These are phyloP conservation scores for Augiades crinisus DNA, from an alignment of 2,888 invertebrate species.

Conservation along the genomic window DNA sequence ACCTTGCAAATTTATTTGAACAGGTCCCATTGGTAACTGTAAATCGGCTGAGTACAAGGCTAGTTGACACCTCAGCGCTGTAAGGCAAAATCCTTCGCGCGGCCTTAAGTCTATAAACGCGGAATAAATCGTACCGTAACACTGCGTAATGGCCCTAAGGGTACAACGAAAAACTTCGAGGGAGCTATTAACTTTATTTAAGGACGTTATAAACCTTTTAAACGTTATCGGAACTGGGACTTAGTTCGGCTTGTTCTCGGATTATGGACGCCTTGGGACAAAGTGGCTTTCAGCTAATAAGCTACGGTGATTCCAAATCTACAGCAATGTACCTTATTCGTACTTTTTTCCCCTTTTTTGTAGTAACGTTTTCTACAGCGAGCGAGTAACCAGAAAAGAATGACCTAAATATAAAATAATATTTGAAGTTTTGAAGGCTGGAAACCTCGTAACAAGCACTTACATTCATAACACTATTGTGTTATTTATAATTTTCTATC, in stretches of 20 bases:
- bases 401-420: no score
- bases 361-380: no score
- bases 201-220: slow-evolving; percentile 77
- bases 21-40: slow-evolving; percentile 43
- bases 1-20: slow-evolving; percentile 11
- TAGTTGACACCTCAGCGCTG: slow-evolving; percentile 65
- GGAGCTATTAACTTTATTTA: slow-evolving; percentile 78
- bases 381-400: no score
- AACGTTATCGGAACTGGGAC: slow-evolving; percentile 68
- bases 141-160: slow-evolving; percentile 70
- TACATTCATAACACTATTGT: no score
- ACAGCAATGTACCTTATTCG: no score
- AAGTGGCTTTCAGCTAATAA: slow-evolving; percentile 24
- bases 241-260: slow-evolving; percentile 58
- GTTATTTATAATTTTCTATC: no score
- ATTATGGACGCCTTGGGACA: slow-evolving; percentile 59
- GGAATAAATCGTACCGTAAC: slow-evolving; percentile 72
- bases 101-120: slow-evolving; percentile 63
- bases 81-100: slow-evolving; percentile 48
- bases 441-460: no score
- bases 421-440: no score
- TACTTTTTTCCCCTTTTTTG: no score
- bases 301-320: slow-evolving; percentile 35
- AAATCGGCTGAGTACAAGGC: slow-evolving; percentile 62
- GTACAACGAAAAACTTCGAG: slow-evolving; percentile 73